Base-by-base conservation (phyloP, 2,797 vertebrate species). In the Helostoma temminkii region DNA sequence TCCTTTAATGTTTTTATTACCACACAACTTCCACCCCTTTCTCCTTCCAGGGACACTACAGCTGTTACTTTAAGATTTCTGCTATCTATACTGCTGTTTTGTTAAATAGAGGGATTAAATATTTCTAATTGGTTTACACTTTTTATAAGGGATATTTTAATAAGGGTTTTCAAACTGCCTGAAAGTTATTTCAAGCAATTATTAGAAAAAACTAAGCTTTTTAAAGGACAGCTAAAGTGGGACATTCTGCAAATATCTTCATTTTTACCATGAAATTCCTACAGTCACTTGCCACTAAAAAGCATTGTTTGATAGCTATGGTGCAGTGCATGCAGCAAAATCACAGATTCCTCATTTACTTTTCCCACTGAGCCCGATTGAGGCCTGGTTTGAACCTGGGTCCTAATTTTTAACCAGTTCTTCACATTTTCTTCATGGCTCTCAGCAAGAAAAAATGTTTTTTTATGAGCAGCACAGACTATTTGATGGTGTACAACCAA, bases 21-120 rank as follows among this genome's bases (percentile, higher is more conserved):
- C 30, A 18, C 46, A 32, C 4, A 9, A 1, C 6, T 15, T 9
- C 47, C 30, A 1, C 24, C 22, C 7, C 16, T 61, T 48, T 67
- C 63, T 74, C 61, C 66, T 88, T 39, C n/a, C 54, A 32, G 55
- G 28, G 41, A 59, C 63, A 4, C 36, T 16, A 4, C 71, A 73
- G 74, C 77, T 71, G 74, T 11, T 42, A 18, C 67, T 48, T 15
- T 2, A 57, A 26, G 43, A 67, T 63, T 80, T 66, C 60, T 55
- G 22, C 64, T 60, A 26, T 76, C 56, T 75, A 8, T 19, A 8
- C 41, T 9, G 54, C 56, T 21, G 28, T 48, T 56, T 48, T 53
- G 43, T 78, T 48, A 63, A 71, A 72, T 25, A 54, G 32, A 43
- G 46, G 76, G 72, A 82, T 89, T 83, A 70, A 74, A 65, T n/a